These are phyloP conservation scores for Flexamia atlantica DNA, from an alignment of 2,888 invertebrate genomes.

Conservation along the genomic window DNA sequence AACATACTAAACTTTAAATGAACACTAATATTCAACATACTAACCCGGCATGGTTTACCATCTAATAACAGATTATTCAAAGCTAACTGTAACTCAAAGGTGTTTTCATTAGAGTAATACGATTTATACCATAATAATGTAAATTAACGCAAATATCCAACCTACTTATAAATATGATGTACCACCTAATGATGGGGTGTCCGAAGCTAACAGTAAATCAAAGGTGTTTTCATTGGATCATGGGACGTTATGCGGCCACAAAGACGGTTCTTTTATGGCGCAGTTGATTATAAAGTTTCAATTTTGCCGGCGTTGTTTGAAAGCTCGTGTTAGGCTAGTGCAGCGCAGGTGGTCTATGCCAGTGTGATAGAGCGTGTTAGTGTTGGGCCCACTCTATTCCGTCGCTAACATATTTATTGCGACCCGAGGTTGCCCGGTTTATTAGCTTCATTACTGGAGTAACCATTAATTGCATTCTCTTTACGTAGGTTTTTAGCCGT, in stretches of 20 bases:
- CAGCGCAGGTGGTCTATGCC: slow-evolving; percentile 1
- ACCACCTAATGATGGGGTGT: too few species aligned
- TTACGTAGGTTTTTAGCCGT: background rate
- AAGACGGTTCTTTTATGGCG: background rate
- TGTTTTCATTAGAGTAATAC: too few species aligned
- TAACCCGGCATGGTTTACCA: too few species aligned
- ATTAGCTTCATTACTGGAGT: slow-evolving; percentile 25
- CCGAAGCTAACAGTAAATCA: too few species aligned
- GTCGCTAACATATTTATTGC: slow-evolving; percentile 45
- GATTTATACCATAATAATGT: too few species aligned
- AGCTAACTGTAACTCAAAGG: too few species aligned
- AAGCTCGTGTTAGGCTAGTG: background rate
- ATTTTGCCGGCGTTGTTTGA: slow-evolving; percentile 10
- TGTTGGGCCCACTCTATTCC: slow-evolving; percentile 22
- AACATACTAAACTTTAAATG: too few species aligned
- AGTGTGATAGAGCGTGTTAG: background rate
- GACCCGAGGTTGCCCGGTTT: slow-evolving; percentile 10
- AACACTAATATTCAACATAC: too few species aligned
- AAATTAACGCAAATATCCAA: too few species aligned
- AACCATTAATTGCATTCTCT: slow-evolving; percentile 33
- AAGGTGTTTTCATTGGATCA: background rate
- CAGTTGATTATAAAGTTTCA: slow-evolving; percentile 8
- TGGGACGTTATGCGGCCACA: background rate
- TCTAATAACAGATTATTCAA: too few species aligned
- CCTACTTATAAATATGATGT: too few species aligned